Evolutionary conservation across 2,113 vertebrate species (phyloP).

Genomic region (Cheilinus undulatus): DNA sequence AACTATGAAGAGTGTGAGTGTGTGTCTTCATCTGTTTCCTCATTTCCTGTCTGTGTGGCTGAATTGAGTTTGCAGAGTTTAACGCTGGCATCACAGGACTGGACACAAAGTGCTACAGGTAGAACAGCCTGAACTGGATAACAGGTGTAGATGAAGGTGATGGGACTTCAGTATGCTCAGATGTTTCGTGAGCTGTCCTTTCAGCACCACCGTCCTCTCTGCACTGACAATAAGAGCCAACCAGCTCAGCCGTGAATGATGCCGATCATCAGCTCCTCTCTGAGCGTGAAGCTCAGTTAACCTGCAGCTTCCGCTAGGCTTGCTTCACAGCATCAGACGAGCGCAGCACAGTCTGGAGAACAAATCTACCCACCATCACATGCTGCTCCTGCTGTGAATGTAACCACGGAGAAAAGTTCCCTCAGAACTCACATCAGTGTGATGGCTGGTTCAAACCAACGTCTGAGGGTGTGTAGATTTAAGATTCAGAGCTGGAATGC

Average conservation of each 20-base stretch:
- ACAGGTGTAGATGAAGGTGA: neutral
- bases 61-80: no score
- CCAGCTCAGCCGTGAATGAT: neutral
- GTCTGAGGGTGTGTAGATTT: neutral
- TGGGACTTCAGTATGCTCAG: neutral
- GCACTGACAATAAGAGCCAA: neutral
- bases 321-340: conserved; percentile 33
- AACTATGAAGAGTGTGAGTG: no score
- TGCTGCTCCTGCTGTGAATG: conserved; percentile 58
- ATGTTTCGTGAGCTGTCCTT: conserved; percentile 61
- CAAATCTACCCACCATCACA: conserved; percentile 70
- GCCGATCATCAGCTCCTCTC: conserved; percentile 7
- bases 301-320: conserved; percentile 36
- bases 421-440: conserved; percentile 14
- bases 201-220: conserved; percentile 67
- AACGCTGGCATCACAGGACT: no score
- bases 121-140: neutral
- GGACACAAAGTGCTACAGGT: no score
- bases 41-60: no score
- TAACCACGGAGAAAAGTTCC: conserved; percentile 22
- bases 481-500: neutral
- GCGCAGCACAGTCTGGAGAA: conserved; percentile 73
- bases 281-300: conserved; percentile 16
- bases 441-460: conserved; percentile 14
- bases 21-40: no score